Evolutionary conservation across 2,888 invertebrate genomes (phyloP).

Genomic region (Oegoconia quadripuncta): DNA sequence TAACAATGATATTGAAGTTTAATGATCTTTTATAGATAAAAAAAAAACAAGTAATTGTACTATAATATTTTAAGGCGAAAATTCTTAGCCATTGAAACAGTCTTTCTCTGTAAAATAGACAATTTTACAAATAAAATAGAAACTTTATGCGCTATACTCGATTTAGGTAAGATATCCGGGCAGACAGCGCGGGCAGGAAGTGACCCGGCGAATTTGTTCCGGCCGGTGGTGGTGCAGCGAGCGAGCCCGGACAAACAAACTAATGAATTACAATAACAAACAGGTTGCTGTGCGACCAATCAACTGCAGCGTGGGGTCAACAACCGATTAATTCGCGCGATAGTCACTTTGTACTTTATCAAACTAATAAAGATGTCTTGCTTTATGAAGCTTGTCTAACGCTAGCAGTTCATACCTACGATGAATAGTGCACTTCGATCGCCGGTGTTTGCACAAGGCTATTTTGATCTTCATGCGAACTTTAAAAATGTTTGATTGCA

Average conservation of each 20-base stretch:
- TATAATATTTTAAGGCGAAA: too few relatives aligned
- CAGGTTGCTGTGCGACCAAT: slow-evolving; percentile 12
- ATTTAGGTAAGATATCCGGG: slow-evolving; percentile 7
- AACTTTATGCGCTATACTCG: background rate
- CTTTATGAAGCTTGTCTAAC: slow-evolving; percentile 21
- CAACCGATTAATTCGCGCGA: slow-evolving; percentile 60
- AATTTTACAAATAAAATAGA: too few relatives aligned
- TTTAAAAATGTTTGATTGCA: too few relatives aligned
- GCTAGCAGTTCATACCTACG: background rate
- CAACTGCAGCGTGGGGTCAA: slow-evolving; percentile 35
- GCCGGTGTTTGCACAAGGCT: too few relatives aligned
- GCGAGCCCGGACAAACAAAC: slow-evolving; percentile 32
- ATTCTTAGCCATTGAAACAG: too few relatives aligned
- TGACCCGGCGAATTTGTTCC: slow-evolving; percentile 33
- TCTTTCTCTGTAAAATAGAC: too few relatives aligned
- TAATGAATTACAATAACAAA: slow-evolving; percentile 27
- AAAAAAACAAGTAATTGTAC: too few relatives aligned
- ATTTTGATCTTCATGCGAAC: too few relatives aligned
- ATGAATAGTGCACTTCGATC: too few relatives aligned
- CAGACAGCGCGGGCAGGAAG: slow-evolving; percentile 24
- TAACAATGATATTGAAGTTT: too few relatives aligned
- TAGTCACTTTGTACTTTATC: slow-evolving; percentile 57
- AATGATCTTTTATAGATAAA: too few relatives aligned
- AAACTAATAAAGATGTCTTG: slow-evolving; percentile 62
- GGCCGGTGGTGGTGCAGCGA: slow-evolving; percentile 23